Conservation (phyloP, 2,113 vertebrate genomes). For the Martes martes region DNA sequence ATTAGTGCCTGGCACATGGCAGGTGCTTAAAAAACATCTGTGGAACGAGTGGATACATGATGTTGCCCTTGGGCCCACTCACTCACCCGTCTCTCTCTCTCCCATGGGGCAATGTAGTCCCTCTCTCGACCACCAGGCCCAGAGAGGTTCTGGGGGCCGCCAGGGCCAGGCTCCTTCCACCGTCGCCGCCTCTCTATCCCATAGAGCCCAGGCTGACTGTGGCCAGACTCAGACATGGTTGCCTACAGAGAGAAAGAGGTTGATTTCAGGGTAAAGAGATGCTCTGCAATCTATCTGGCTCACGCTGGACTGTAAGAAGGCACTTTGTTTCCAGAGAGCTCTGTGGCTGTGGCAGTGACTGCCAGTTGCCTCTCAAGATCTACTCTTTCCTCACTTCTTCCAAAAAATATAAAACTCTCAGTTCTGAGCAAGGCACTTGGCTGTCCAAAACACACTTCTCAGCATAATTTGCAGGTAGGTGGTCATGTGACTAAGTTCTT, state of each 20-base stretch:
- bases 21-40: neutral
- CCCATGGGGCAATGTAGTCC: constrained; percentile 87
- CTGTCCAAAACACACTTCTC: neutral
- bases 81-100: constrained; percentile 81
- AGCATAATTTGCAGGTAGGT: neutral
- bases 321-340: neutral
- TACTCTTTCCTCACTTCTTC: neutral
- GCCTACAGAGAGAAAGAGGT: neutral
- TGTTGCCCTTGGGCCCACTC: neutral
- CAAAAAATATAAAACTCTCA: neutral
- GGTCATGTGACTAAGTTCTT: neutral
- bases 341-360: neutral
- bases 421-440: neutral
- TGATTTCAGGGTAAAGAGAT: neutral
- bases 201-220: constrained; percentile 93
- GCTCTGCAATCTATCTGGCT: neutral
- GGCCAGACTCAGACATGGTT: constrained; percentile 92
- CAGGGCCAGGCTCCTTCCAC: constrained; percentile 85
- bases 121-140: constrained; percentile 89
- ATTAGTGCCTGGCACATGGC: neutral
- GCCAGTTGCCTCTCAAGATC: neutral
- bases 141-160: constrained; percentile 87
- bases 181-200: constrained; percentile 89
- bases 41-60: neutral
- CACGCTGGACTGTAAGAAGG: neutral